phyloP scores from a whole-genome alignment of 2,888 invertebrate genomes.

The Eledone cirrhosa region DNA sequence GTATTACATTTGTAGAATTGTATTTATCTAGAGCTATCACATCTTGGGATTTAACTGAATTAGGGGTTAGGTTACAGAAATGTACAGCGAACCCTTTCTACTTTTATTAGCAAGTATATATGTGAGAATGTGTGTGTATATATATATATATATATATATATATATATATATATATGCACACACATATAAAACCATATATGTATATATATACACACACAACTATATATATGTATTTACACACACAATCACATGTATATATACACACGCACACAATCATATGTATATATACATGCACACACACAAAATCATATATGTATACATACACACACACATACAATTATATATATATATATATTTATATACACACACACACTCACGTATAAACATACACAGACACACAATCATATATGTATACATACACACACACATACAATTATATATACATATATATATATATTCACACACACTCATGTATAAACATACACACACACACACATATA shows the following conservation, averaged over 20 bases:
- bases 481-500: no score
- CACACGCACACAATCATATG: neutral
- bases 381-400: slow-evolving; percentile 7
- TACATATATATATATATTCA: slow-evolving; percentile 17
- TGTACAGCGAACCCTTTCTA: no score
- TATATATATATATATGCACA: neutral
- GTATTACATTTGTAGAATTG: no score
- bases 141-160: neutral
- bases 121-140: neutral
- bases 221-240: neutral
- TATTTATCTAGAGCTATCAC: no score
- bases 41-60: no score
- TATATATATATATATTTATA: slow-evolving; percentile 7
- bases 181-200: neutral
- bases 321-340: neutral
- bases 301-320: neutral
- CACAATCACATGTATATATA: neutral
- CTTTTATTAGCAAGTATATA: no score
- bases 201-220: neutral
- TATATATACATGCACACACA: neutral
- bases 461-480: neutral
- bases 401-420: neutral
- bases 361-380: no score
- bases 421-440: no score
- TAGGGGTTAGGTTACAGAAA: no score